Evolutionary conservation across 2,797 vertebrate genomes (phyloP), one percentile per base, ranked within the genome.

Genomic region (Peromyscus eremicus): DNA sequence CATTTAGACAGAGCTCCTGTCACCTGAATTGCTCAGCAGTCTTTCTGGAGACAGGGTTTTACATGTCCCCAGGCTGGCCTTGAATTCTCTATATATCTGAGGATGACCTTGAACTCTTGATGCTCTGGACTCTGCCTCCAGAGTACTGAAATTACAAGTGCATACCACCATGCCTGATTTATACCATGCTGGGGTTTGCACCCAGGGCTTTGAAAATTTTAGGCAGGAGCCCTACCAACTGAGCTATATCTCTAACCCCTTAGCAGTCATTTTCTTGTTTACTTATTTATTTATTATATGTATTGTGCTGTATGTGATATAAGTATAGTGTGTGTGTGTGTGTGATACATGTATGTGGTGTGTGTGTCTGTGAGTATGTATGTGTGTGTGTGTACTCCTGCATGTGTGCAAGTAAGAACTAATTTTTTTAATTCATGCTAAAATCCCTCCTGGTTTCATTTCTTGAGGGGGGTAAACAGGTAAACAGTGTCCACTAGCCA

Each of bases 381-480:
- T 55, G 73, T 46, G 73, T 62, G 68, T 43, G 40, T 17, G 68
- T 37, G 52, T 40, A 29, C n/a, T 68, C 9, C 2, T 73, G 34
- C 70, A 34, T 71, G 16, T 84, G 49, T 55, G 43, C 40, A 87
- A 29, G 49, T 64, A 27, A 49, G 12, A 64, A 23, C 0, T 94
- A 81, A 96, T 52, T 87, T 70, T 46, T 83, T 88, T 89, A 76
- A 66, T 40, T 29, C 46, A 60, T 8, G 43, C 66, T 80, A n/a
- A 86, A 89, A 93, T 37, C 32, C 49, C 55, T 96, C 55, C 89
- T 32, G 73, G 14, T 64, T 88, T 87, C 37, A 81, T 46, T 92
- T 81, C 57, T 84, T 88, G 49, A 43, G 37, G 5, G 27, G 43
- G 21, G 55, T 37, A 8, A 8, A 68, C 62, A 55, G 12, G 21